These are phyloP conservation scores for Clepsis dumicolana DNA, from an alignment of 2,888 invertebrate species.

Conservation along the genomic window DNA sequence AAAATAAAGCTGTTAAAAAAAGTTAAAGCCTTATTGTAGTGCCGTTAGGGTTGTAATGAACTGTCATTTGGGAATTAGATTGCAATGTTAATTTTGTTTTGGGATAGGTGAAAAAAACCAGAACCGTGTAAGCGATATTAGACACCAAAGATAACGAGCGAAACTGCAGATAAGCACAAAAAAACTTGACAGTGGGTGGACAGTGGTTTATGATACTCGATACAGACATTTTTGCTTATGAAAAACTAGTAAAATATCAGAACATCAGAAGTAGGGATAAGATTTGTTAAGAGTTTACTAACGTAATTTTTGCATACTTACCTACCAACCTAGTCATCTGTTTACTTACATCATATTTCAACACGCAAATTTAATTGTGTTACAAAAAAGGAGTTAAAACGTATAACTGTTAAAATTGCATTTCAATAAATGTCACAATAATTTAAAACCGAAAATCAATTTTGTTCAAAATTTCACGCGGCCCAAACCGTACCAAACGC, in stretches of 20 bases:
- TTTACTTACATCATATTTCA: too few species aligned
- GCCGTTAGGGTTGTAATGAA: not conserved
- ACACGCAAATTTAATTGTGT: too few species aligned
- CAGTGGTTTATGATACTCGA: not conserved
- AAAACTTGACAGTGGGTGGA: not conserved
- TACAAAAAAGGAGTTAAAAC: too few species aligned
- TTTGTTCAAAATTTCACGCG: constrained; percentile 39
- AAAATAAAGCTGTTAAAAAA: not conserved
- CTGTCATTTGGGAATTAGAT: not conserved
- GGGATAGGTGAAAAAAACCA: constrained; percentile 7
- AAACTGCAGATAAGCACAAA: constrained; percentile 1
- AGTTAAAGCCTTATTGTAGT: not conserved
- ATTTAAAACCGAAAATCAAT: constrained; percentile 33
- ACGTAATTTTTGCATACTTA: too few species aligned
- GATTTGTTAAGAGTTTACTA: too few species aligned
- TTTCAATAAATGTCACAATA: constrained; percentile 22
- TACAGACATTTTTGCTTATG: not conserved
- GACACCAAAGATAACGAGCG: constrained; percentile 27
- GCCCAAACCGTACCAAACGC: constrained; percentile 33
- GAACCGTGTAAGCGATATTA: constrained; percentile 36
- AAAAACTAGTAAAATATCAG: not conserved
- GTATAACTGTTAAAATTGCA: constrained; percentile 17
- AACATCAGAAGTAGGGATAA: too few species aligned
- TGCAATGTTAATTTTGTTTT: constrained; percentile 16
- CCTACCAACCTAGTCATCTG: too few species aligned